These are phyloP conservation scores for Helarctos malayanus DNA, from an alignment of 2,797 vertebrate species.

Conservation along the genomic window DNA sequence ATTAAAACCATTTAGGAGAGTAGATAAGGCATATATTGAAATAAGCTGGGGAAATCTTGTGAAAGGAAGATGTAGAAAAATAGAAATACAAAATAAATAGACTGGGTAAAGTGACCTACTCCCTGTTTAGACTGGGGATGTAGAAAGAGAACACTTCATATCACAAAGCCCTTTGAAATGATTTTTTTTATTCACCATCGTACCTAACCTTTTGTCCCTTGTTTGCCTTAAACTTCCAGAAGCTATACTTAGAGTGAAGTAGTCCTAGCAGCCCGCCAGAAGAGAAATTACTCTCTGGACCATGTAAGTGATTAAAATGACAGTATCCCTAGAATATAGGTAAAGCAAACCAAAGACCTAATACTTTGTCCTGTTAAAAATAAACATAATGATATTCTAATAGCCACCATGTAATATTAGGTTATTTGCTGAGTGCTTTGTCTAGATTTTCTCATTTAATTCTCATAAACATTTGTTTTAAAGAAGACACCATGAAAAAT, in stretches of 20 bases:
- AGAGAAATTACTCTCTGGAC: neutral
- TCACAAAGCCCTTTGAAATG: neutral
- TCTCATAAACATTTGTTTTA: neutral
- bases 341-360: neutral
- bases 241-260: neutral
- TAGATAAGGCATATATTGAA: neutral
- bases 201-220: neutral
- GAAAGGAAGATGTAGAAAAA: neutral
- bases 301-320: neutral
- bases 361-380: neutral
- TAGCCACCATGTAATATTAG: neutral
- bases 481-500: neutral
- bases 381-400: neutral
- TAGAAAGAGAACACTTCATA: neutral
- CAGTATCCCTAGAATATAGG: neutral
- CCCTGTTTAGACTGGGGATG: neutral
- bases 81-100: neutral
- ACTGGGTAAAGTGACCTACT: neutral
- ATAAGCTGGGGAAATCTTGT: neutral
- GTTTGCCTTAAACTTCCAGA: neutral
- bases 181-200: neutral
- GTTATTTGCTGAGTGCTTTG: neutral
- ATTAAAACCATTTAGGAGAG: constrained; percentile 37
- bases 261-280: neutral
- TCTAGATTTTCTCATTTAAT: constrained; percentile 34